Conservation (phyloP, 2,888 invertebrate species). For the Tanaodytes sp. region DNA sequence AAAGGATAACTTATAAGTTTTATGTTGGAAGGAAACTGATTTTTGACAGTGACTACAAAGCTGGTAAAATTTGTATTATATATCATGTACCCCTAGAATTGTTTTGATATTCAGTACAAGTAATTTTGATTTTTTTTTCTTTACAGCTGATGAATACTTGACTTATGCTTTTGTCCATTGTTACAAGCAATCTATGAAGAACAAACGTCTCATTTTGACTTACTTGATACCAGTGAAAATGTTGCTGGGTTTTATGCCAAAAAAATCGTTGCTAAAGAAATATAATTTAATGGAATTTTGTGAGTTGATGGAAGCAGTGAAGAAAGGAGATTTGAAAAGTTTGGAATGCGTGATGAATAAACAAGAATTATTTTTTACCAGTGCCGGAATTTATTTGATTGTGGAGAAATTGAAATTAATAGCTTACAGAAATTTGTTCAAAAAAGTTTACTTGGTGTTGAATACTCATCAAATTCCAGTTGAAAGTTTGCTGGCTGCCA, state of each 20-base stretch:
- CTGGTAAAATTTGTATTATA: too few species aligned
- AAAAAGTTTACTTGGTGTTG: conserved; percentile 86
- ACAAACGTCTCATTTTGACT: conserved; percentile 93
- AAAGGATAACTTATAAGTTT: conserved; percentile 96
- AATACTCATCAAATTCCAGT: conserved; percentile 92
- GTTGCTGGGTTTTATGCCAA: conserved; percentile 96
- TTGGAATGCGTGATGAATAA: conserved; percentile 88
- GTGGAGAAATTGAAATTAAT: conserved; percentile 96
- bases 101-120: too few species aligned
- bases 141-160: conserved; percentile 89
- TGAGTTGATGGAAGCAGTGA: conserved; percentile 90
- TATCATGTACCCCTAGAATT: too few species aligned
- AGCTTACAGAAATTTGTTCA: conserved; percentile 95
- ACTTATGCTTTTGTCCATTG: conserved; percentile 95
- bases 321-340: conserved; percentile 88
- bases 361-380: conserved; percentile 94
- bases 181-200: conserved; percentile 84
- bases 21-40: conserved; percentile 98
- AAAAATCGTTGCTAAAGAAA: conserved; percentile 83
- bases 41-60: conserved; percentile 97
- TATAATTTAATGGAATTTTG: conserved; percentile 93
- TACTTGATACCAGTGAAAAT: conserved; percentile 98
- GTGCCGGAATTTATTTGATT: conserved; percentile 96
- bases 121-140: too few species aligned
- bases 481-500: conserved; percentile 85